Evolutionary conservation across 2,113 vertebrate genomes (phyloP).

Genomic region (Mustelus asterias): DNA sequence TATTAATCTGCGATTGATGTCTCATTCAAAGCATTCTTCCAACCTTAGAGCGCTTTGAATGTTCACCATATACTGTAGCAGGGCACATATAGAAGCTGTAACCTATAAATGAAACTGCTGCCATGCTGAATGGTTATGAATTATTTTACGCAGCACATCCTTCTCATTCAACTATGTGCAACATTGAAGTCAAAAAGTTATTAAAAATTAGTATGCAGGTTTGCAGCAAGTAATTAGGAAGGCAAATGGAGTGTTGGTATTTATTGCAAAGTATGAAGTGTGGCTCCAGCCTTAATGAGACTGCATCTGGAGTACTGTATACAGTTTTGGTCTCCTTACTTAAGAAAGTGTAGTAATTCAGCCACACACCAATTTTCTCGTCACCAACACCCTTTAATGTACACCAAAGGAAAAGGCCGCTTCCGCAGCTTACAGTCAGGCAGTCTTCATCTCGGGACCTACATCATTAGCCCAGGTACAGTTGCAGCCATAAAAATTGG

Average conservation of each 20-base stretch:
- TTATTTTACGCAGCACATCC: no score
- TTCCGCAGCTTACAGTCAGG: no score
- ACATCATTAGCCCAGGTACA: no score
- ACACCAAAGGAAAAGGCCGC: no score
- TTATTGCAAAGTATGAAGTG: background rate
- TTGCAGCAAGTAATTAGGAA: background rate
- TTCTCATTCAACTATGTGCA: no score
- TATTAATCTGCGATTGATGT: background rate
- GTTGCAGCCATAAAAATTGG: no score
- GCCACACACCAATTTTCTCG: no score
- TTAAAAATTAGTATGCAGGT: background rate
- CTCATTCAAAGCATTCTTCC: background rate
- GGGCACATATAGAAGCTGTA: background rate
- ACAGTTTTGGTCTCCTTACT: background rate
- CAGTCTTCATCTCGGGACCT: no score
- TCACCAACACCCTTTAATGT: no score
- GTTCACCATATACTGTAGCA: background rate
- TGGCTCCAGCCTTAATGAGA: background rate
- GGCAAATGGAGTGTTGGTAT: background rate
- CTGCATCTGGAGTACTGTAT: background rate
- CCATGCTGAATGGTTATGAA: no score
- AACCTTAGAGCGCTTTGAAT: background rate
- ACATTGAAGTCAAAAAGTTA: no score
- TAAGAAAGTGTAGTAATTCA: background rate
- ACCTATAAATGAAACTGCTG: background rate